Base-by-base conservation (phyloP, 2,113 vertebrate species). In the Oryzias celebensis region DNA sequence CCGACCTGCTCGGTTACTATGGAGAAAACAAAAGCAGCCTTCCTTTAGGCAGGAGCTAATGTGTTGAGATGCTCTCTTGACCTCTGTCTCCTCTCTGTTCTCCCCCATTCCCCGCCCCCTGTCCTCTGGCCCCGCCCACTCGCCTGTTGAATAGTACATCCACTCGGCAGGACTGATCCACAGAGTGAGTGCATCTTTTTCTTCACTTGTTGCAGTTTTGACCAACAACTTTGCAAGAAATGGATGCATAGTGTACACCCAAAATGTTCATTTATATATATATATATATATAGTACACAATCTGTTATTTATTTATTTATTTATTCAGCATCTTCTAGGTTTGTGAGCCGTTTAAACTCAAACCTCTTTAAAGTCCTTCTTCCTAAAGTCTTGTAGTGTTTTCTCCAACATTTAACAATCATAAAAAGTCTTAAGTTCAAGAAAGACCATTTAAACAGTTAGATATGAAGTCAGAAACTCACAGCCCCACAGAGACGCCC, bases 141-240 rank as follows among this genome's bases (percentile, higher is more conserved):
- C 5, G 36, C 41, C 51, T 45, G 51, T 44, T 6, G 13, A 69
- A 83, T 92, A 98, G 96, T 98, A 98, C 87, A 97, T 99, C 88
- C 97, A 98, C 88, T 98, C 97, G 42, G 97, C 96, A 0, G 97
- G 97, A 85, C 92, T 99, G 90, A 96, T 99, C 75, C 97, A 98
- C 84, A 91, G 96, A 92, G 97, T 99, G 88, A 96, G 96, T 89
- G 44, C 18, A 36, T 36, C 53, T 62, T 41, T 71, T 49, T 65
- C 45, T 10, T 14, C 55, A 28, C 48, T 28, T 68, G 51, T 68
- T 24, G 52, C 56, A 45, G 26, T 20, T 60, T 52, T 70, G 16
- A 43, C 41, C 7, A 41, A n/a, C 58, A 52, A 17, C 3, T 20
- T 22, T 53, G 8, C 45, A 26, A 0, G 23, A 23, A 51, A 17